These are phyloP conservation scores for Poecile montanus DNA, from an alignment of 2,797 vertebrate species.

Conservation along the genomic window DNA sequence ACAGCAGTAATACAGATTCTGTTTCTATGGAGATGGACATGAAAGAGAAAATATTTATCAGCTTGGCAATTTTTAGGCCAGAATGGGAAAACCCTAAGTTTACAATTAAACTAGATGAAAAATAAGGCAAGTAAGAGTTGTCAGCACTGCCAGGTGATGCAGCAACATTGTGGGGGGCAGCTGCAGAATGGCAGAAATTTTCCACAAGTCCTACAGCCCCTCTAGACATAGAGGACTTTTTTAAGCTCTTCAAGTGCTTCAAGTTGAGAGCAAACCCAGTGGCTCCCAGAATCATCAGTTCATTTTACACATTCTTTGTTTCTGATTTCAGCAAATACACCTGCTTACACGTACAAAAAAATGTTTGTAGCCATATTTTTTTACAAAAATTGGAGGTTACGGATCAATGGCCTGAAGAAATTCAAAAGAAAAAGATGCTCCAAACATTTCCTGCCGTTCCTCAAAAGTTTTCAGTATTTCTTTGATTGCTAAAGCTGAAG, in stretches of 20 bases:
- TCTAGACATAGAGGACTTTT: not conserved
- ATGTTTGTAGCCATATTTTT: not conserved
- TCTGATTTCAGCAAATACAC: not conserved
- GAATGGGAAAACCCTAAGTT: not conserved
- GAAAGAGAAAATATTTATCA: not conserved
- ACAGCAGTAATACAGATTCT: not conserved
- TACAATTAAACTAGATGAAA: not conserved
- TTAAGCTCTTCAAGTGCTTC: not conserved
- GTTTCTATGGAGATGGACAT: not conserved
- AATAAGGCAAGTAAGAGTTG: not conserved
- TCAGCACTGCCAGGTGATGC: not conserved
- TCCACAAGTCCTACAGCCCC: not conserved
- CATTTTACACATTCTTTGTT: not conserved
- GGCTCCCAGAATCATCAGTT: not conserved
- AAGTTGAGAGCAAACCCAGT: not conserved
- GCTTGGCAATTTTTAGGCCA: not conserved
- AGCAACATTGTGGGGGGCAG: not conserved
- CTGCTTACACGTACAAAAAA: not conserved
- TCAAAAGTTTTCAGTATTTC: not conserved
- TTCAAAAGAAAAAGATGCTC: not conserved
- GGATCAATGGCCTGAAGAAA: not conserved
- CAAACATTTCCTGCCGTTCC: not conserved
- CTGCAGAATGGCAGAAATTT: not conserved
- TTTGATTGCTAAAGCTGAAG: not conserved
- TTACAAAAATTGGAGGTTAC: not conserved